Conservation (phyloP, 2,888 invertebrate species). For the Drosophila subsilvestris region DNA sequence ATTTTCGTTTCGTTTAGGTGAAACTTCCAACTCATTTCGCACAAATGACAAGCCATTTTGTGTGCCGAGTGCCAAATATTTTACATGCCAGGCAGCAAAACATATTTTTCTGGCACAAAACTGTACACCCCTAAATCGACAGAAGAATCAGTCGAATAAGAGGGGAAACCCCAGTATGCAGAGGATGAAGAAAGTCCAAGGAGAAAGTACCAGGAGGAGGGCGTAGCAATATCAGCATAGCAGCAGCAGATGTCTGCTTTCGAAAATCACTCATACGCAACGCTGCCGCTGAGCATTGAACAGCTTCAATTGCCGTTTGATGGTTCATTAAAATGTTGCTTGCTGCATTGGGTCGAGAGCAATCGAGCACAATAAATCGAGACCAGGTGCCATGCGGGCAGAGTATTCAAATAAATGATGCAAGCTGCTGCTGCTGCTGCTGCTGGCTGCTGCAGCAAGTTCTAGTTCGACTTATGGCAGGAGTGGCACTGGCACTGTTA, state of each 20-base stretch:
- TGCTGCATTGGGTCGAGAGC: conserved; percentile 41
- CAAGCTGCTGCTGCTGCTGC: conserved; percentile 24
- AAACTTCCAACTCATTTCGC: conserved; percentile 61
- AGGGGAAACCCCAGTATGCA: neutral
- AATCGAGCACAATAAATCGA: conserved; percentile 48
- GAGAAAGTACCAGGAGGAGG: neutral
- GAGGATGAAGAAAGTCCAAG: neutral
- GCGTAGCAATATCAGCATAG: conserved; percentile 8
- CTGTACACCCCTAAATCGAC: neutral
- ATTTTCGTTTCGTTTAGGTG: conserved; percentile 43
- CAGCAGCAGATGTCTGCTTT: conserved; percentile 43
- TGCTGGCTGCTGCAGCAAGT: conserved; percentile 18
- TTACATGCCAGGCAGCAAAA: conserved; percentile 51
- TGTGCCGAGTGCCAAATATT: conserved; percentile 70
- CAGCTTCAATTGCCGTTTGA: conserved; percentile 62
- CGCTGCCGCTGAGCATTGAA: conserved; percentile 55
- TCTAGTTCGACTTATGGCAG: neutral
- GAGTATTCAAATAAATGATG: conserved; percentile 44
- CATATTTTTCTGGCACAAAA: conserved; percentile 49
- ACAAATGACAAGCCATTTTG: conserved; percentile 67
- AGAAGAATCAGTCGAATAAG: neutral
- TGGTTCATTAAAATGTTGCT: conserved; percentile 68
- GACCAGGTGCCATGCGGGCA: conserved; percentile 46
- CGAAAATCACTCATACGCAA: conserved; percentile 73
- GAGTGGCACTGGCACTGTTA: neutral